These are phyloP conservation scores for Acanthopleura granulata DNA, from an alignment of 2,888 invertebrate genomes.

Conservation along the genomic window DNA sequence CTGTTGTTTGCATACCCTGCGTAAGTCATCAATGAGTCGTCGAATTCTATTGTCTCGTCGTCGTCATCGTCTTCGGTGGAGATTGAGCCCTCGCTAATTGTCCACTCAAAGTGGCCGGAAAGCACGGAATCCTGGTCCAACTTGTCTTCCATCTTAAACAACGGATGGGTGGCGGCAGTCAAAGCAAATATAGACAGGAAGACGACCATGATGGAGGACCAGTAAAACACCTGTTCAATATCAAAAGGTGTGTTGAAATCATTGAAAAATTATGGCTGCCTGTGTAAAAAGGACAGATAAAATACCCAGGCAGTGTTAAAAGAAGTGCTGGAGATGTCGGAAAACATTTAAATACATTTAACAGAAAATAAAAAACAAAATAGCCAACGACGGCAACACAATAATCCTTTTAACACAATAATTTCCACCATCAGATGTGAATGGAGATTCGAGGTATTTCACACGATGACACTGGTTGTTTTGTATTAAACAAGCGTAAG, in stretches of 20 bases:
- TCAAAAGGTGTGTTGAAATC: background rate
- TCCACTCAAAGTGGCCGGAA: constrained; percentile 13
- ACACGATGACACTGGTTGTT: no score
- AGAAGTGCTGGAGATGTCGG: no score
- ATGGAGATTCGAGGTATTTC: no score
- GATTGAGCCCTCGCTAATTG: background rate
- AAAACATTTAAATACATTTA: no score
- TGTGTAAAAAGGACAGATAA: no score
- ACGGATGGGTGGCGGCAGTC: constrained; percentile 1
- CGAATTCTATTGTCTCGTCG: background rate
- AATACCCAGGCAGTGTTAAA: no score
- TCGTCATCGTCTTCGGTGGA: background rate
- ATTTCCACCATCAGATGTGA: no score
- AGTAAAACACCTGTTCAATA: constrained; percentile 2
- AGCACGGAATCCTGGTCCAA: background rate
- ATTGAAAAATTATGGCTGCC: background rate
- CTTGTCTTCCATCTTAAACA: background rate
- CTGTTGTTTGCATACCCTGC: background rate
- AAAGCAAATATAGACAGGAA: constrained; percentile 11
- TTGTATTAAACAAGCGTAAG: no score
- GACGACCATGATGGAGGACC: constrained; percentile 8
- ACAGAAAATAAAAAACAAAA: no score
- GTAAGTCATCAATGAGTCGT: no score
- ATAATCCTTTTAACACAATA: no score
- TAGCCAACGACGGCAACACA: no score